These are phyloP conservation scores for Chelonia mydas DNA, from an alignment of 2,797 vertebrate species.

Conservation along the genomic window DNA sequence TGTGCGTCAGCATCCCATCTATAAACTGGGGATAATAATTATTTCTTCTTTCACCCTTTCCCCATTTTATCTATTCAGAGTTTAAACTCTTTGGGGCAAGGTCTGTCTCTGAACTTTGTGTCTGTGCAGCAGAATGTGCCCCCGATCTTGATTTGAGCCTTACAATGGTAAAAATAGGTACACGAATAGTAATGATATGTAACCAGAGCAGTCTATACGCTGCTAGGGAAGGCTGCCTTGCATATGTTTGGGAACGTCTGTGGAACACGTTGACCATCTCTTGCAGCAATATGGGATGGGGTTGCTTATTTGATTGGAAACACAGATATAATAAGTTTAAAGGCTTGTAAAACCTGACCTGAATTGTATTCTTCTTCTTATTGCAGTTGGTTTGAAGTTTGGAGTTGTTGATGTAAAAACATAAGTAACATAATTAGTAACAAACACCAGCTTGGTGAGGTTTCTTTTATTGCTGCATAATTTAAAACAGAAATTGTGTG, in stretches of 20 bases:
- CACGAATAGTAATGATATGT: background rate
- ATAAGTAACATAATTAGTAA: constrained; percentile 47
- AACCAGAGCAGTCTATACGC: background rate
- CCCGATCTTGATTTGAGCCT: background rate
- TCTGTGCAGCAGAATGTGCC: too few species aligned
- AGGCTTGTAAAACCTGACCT: constrained; percentile 43
- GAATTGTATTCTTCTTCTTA: constrained; percentile 34
- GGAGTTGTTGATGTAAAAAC: constrained; percentile 51
- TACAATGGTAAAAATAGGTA: background rate
- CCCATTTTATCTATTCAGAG: background rate
- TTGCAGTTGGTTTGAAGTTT: constrained; percentile 27
- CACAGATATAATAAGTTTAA: constrained; percentile 44
- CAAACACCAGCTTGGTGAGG: constrained; percentile 22
- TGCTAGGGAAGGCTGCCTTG: background rate
- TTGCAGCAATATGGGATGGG: background rate
- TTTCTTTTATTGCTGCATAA: constrained; percentile 56
- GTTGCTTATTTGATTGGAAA: constrained; percentile 34
- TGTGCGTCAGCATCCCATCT: too few species aligned
- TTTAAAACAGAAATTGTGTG: constrained; percentile 61
- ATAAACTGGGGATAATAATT: accelerated
- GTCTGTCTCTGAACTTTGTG: background rate
- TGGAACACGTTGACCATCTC: background rate
- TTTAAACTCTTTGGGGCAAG: background rate
- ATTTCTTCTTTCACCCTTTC: background rate
- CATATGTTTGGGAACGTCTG: constrained; percentile 26